Evolutionary conservation across 2,888 invertebrate genomes (phyloP).

Genomic region (Polydrusus cervinus): DNA sequence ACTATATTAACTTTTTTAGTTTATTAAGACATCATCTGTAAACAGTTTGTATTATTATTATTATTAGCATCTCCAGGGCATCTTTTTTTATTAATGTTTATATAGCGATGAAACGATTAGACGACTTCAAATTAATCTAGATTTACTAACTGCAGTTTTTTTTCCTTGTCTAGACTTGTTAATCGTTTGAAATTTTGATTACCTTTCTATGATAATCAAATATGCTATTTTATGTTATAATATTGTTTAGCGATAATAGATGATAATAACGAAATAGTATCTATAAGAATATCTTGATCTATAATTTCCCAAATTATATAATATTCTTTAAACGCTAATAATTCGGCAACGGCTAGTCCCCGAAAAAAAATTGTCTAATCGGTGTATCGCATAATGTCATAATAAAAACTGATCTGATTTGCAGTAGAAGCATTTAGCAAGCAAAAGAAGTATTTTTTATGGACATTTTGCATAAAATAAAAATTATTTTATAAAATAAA

Average conservation of each 20-base stretch:
- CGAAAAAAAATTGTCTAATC: too few relatives aligned
- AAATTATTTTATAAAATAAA: not conserved
- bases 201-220: too few relatives aligned
- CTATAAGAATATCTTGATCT: too few relatives aligned
- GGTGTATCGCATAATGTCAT: too few relatives aligned
- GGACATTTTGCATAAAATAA: not conserved
- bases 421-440: too few relatives aligned
- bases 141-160: not conserved
- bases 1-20: slow-evolving; percentile 51
- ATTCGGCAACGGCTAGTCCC: too few relatives aligned
- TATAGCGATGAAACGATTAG: slow-evolving; percentile 2
- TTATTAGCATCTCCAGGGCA: slow-evolving; percentile 27
- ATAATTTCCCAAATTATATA: too few relatives aligned
- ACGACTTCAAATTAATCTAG: not conserved
- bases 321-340: too few relatives aligned
- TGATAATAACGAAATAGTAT: too few relatives aligned
- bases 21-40: slow-evolving; percentile 52
- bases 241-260: too few relatives aligned
- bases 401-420: too few relatives aligned
- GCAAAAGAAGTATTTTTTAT: not conserved
- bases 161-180: not conserved
- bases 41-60: slow-evolving; percentile 52
- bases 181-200: not conserved
- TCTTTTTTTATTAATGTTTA: slow-evolving; percentile 25
- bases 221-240: too few relatives aligned